A percentile compares a stretch with the other conserved stretches of the same genome.
These are phyloP conservation scores for Tachypleus tridentatus DNA, from an alignment of 1,140 invertebrate genomes.

Conservation along the genomic window DNA sequence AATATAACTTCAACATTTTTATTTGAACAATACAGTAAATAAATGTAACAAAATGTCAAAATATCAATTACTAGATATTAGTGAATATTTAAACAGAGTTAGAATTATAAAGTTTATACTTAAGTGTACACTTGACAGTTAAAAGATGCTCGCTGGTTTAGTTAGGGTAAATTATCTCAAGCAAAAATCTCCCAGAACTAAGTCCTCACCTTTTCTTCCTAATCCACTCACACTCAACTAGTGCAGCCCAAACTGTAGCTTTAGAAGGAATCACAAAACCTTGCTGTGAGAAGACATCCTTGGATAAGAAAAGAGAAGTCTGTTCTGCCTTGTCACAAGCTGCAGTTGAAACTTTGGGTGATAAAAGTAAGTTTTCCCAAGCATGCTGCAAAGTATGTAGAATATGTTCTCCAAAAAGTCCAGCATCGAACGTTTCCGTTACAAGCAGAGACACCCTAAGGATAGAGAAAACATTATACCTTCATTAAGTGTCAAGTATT, in stretches of 20 bases:
- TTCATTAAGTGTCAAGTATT: too few relatives aligned
- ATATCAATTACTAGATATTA: too few relatives aligned
- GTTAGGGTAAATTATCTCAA: too few relatives aligned
- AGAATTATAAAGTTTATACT: too few relatives aligned
- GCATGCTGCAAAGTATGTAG: constrained; percentile 53
- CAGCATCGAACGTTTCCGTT: constrained; percentile 66
- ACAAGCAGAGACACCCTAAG: constrained; percentile 49
- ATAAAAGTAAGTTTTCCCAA: constrained; percentile 43
- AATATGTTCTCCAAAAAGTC: constrained; percentile 57
- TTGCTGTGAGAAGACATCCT: neutral
- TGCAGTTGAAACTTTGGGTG: constrained; percentile 4
- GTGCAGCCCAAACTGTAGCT: constrained; percentile 49
- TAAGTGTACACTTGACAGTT: too few relatives aligned
- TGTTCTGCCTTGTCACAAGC: neutral
- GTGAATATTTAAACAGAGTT: too few relatives aligned
- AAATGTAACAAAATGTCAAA: too few relatives aligned
- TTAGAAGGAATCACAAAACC: constrained; percentile 47
- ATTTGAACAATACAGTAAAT: too few relatives aligned
- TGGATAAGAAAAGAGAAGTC: neutral
- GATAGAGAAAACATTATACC: constrained; percentile 7
- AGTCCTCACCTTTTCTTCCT: constrained; percentile 26
- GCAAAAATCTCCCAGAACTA: too few relatives aligned
- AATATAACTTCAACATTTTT: too few relatives aligned
- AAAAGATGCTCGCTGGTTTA: too few relatives aligned
- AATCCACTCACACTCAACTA: constrained; percentile 39